These are phyloP conservation scores for Oedothorax gibbosus DNA, from an alignment of 1,140 invertebrate species.

Conservation along the genomic window DNA sequence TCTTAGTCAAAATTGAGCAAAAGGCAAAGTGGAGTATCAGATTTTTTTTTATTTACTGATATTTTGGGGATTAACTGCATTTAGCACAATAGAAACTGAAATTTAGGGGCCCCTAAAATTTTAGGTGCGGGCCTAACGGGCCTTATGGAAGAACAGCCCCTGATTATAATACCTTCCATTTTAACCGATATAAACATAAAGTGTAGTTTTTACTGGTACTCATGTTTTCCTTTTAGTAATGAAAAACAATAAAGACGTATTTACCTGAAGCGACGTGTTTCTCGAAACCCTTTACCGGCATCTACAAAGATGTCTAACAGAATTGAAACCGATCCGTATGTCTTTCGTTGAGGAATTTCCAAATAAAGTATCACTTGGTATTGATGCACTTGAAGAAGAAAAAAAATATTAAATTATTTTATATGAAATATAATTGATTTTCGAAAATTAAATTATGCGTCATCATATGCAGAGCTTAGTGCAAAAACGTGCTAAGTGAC, in stretches of 20 bases:
- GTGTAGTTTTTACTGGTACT: too few relatives aligned
- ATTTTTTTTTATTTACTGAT: too few relatives aligned
- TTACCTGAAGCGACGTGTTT: slow-evolving; percentile 17
- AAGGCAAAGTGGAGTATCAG: too few relatives aligned
- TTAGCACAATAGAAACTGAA: too few relatives aligned
- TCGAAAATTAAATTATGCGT: background rate
- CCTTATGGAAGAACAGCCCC: too few relatives aligned
- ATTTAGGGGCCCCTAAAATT: too few relatives aligned
- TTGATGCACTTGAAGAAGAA: slow-evolving; percentile 25
- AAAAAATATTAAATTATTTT: background rate
- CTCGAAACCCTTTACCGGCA: background rate
- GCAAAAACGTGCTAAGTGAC: background rate
- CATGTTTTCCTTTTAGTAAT: too few relatives aligned
- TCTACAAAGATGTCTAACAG: background rate
- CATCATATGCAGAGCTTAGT: background rate
- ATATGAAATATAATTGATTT: background rate
- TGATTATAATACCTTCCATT: too few relatives aligned
- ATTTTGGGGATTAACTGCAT: too few relatives aligned
- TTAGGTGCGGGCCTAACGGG: too few relatives aligned
- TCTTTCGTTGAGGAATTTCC: background rate
- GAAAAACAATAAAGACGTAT: background rate
- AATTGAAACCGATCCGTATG: background rate
- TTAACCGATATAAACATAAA: too few relatives aligned
- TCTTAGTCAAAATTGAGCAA: too few relatives aligned
- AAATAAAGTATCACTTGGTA: slow-evolving; percentile 30